Base-by-base conservation (phyloP, 2,888 invertebrate genomes). In the Prenolepis imparis region DNA sequence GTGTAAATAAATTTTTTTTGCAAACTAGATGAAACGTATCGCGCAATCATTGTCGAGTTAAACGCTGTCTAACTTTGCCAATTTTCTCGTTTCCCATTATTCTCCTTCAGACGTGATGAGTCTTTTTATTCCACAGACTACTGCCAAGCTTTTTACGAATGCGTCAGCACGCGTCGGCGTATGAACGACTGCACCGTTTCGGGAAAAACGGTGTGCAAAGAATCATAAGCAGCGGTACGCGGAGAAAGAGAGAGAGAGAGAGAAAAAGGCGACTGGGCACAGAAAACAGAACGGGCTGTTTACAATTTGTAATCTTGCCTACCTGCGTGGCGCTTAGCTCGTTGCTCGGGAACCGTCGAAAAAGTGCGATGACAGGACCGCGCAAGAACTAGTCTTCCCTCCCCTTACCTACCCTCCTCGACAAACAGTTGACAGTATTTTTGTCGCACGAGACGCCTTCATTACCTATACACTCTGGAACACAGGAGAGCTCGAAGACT, bases 281-380 rank as follows among this genome's bases (percentile, higher is more conserved):
- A 15, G 63, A 59, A 82, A n/a, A 44, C n/a, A 48, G 63, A 80
- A 52, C 64, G 68, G 85, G 86, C 92, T 91, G 91, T 89, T 93
- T 93, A 93, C 92, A 92, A 94, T 93, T 93, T 94, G 92, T 93
- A 93, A 93, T 93, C 90, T 89, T 86, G 90, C 88, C 88, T 90
- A 90, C 90, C 90, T 93, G 91, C 82, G 78, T 86, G 89, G 91
- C 91, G 91, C 89, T 52, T 92, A 91, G 55, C 48, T 36, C 59
- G 85, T 73, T 90, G 91, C 87, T 89, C 84, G 70, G 89, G 90
- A 88, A 91, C 88, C 86, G 88, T 90, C 91, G 90, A 92, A 93
- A 92, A 92, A 92, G 86, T 86, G 80, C 88, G 90, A 83, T 86
- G 88, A 84, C 89, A 87, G 88, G 85, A 70, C 86, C 77, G 41